Percentiles rank a stretch among this genome's conserved stretches.
phyloP scores from a whole-genome alignment of 92 coral and sea anemone species.

The Actinernus sp. region DNA sequence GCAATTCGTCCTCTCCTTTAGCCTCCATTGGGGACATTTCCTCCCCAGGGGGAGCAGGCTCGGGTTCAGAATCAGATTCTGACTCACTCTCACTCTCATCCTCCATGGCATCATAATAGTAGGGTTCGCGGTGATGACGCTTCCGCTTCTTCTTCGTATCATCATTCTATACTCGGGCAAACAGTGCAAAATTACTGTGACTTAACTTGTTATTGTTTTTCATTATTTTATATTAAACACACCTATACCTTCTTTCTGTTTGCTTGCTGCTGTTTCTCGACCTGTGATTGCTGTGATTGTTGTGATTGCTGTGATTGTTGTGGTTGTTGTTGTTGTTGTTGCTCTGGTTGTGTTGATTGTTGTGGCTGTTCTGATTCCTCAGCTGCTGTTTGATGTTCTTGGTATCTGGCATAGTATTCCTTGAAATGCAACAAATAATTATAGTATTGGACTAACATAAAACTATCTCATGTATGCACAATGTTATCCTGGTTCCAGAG shows the following conservation, averaged over 20 bases:
- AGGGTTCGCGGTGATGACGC: conserved; percentile 90
- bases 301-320: too few relatives aligned
- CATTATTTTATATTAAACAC: not conserved
- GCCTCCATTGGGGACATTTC: conserved; percentile 85
- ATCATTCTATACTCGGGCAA: conserved; percentile 34
- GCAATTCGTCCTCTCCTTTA: conserved; percentile 76
- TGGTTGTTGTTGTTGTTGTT: conserved; percentile 23
- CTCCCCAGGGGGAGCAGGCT: conserved; percentile 98
- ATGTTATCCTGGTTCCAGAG: too few relatives aligned
- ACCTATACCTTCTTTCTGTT: too few relatives aligned
- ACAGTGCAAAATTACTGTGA: too few relatives aligned
- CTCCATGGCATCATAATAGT: conserved; percentile 88
- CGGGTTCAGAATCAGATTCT: conserved; percentile 92
- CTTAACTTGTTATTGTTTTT: not conserved
- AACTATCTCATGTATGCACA: too few relatives aligned
- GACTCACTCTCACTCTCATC: conserved; percentile 98
- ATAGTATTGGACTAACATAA: too few relatives aligned
- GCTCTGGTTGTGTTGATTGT: conserved; percentile 8
- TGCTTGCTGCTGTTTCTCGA: too few relatives aligned
- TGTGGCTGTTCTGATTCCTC: not conserved
- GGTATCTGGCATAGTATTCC: conserved; percentile 26
- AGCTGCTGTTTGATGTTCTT: conserved; percentile 14
- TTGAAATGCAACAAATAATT: not conserved
- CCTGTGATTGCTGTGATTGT: too few relatives aligned
- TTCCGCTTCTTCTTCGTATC: conserved; percentile 82